These are phyloP conservation scores for Laticauda colubrina DNA, from an alignment of 2,113 vertebrate species.

Conservation along the genomic window DNA sequence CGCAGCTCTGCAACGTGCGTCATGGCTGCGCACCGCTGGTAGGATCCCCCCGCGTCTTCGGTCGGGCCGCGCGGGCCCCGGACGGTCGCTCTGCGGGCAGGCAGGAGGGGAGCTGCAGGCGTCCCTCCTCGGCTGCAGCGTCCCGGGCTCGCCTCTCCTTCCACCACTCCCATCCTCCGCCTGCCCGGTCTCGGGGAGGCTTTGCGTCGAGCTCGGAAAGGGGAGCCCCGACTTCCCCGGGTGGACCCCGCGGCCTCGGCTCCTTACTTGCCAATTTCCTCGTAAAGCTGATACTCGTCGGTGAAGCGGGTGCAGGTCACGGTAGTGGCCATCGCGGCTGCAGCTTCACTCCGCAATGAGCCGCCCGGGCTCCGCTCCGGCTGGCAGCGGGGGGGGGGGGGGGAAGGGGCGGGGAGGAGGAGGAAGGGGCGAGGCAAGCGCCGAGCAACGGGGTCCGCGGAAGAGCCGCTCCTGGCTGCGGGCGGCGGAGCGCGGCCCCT, in stretches of 20 bases:
- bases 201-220: not conserved
- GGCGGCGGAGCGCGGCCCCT: conserved; percentile 20
- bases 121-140: no score
- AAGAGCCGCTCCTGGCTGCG: conserved; percentile 46
- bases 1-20: conserved; percentile 29
- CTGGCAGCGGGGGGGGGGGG: not conserved
- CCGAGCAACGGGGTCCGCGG: not conserved
- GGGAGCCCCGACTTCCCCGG: not conserved
- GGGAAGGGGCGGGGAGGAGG: not conserved
- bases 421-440: not conserved
- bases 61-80: not conserved
- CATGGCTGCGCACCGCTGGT: conserved; percentile 22
- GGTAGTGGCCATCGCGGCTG: conserved; percentile 84
- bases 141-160: not conserved
- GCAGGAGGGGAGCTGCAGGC: not conserved
- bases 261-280: conserved; percentile 95
- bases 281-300: conserved; percentile 92
- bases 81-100: not conserved
- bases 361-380: conserved; percentile 33
- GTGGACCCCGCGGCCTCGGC: not conserved
- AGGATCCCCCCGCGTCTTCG: not conserved
- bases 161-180: not conserved
- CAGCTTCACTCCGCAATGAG: conserved; percentile 45
- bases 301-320: conserved; percentile 90
- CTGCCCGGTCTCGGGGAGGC: not conserved